phyloP scores from a whole-genome alignment of 2,888 invertebrate species.

The Dexiosoma caninum region DNA sequence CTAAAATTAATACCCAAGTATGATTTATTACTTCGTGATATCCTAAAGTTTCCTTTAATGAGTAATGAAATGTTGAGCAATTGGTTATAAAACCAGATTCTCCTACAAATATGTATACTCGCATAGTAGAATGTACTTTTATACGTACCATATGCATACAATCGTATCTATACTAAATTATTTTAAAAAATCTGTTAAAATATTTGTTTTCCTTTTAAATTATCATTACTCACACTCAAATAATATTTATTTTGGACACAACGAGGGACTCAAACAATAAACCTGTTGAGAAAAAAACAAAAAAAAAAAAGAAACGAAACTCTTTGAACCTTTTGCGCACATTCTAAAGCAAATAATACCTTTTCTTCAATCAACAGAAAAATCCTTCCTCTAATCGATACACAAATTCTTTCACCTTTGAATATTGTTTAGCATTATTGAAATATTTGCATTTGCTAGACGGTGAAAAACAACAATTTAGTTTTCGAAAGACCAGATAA shows the following conservation, averaged over 20 bases:
- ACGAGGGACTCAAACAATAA: conserved; percentile 32
- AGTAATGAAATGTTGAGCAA: neutral
- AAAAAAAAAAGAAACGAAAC: too few species aligned
- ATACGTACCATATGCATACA: too few species aligned
- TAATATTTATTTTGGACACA: conserved; percentile 38
- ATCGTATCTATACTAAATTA: too few species aligned
- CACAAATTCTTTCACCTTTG: conserved; percentile 5
- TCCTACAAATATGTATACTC: too few species aligned
- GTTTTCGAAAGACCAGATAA: conserved; percentile 15
- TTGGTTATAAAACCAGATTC: neutral
- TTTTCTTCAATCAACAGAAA: conserved; percentile 45
- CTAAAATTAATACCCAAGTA: too few species aligned
- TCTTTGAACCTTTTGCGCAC: conserved; percentile 72
- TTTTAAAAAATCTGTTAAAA: neutral
- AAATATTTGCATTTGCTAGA: conserved; percentile 29
- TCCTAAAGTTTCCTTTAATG: neutral
- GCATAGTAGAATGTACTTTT: too few species aligned
- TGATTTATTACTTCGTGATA: neutral
- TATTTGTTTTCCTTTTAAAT: neutral
- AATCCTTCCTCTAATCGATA: conserved; percentile 29
- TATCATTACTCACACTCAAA: neutral
- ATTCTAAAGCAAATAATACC: conserved; percentile 40
- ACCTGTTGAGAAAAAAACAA: conserved; percentile 37
- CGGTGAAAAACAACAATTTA: neutral
- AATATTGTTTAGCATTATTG: neutral